Base-by-base conservation (phyloP, 1,140 invertebrate species). In the Melitaea cinxia region DNA sequence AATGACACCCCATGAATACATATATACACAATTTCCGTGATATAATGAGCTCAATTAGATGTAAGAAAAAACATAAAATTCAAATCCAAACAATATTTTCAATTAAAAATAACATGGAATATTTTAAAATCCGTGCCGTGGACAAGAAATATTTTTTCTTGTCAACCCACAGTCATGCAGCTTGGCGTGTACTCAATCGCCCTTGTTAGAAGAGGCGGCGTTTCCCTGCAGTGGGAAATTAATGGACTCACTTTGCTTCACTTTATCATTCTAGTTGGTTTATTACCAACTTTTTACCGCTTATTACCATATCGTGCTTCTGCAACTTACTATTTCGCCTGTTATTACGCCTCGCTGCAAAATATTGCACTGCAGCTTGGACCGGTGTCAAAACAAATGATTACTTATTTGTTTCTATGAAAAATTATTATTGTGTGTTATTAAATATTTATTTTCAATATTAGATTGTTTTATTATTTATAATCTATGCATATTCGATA, bases 261-360 rank as follows among this genome's bases (percentile, higher is more conserved):
- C 65, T 67, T 66, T 66, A 66, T 66, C 57, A 66, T 66, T 55
- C 50, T 39, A 55, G 56, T 60, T 49, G 49, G 64, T 66, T 60
- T 59, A 66, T 60, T 60, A 60, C 64, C 19, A 66, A 66, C 64
- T 66, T 66, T 66, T 66, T 66, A 60, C 56, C 56, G 64, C 50
- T 53, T 60, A 60, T 61, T 61, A 61, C 49, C 59, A 61, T 61
- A 61, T 61, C 49, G 59, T 53, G 59, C 49, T 59, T 49, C 42
- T 61, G 49, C 49, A 61, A 61, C 59, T 61, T 53, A 61, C 59
- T 61, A 50, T 61, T 61, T 49, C 28, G 59, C 50, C 59, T 53
- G 59, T 53, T 53, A 42, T 66, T 60, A 60, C 65, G 57, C 30
- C 58, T 60, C 52, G 37, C 52, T 61, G 52, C 39, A 39, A 45